Base-by-base conservation (phyloP, 2,888 invertebrate genomes). In the Rhamphomyia laevipes region DNA sequence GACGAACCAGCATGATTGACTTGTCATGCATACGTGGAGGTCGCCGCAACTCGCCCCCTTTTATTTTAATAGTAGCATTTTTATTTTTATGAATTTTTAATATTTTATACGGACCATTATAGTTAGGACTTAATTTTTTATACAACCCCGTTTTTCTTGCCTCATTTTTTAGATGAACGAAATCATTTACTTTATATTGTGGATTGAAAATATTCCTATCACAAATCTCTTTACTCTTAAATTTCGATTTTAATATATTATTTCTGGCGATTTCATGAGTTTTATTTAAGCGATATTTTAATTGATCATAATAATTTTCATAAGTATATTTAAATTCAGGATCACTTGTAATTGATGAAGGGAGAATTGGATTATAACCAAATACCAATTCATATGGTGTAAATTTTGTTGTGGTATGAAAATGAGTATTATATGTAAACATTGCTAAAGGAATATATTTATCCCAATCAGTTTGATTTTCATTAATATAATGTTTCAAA, bases 401-500 rank as follows among this genome's bases (percentile, higher is more conserved):
- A 43, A 46, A 51, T 17, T 48, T 48, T n/a, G 46, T 46, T 17
- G 42, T 48, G 11, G 46, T 33, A 17, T 46, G 46, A 13, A 46
- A 21, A n/a, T 37, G 23, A 3, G 38, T 47, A 15, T 51, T 51
- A 16, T 48, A 48, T 11, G 38, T 43, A 46, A 48, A 47, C 42
- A 46, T 45, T n/a, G 46, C 46, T 15, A 23, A 38, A 3, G 43
- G 41, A 23, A 49, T 16, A 6, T 27, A 40, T 38, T 43, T 40
- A 15, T 48, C 48, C 48, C 40, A 45, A 16, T 40, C 27, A 46
- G 23, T 46, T 43, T 43, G 31, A 15, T 43, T 40, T 27, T 35
- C 16, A 31, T 50, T 50, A 13, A 50, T 43, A 48, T 57, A 65
- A 46, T 63, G 61, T 48, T 59, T 60, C 4, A 66, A 33, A 47